A percentile compares a stretch with the other conserved stretches of the same genome.
These are phyloP conservation scores for Alces alces DNA, from an alignment of 2,113 vertebrate genomes.

Conservation along the genomic window DNA sequence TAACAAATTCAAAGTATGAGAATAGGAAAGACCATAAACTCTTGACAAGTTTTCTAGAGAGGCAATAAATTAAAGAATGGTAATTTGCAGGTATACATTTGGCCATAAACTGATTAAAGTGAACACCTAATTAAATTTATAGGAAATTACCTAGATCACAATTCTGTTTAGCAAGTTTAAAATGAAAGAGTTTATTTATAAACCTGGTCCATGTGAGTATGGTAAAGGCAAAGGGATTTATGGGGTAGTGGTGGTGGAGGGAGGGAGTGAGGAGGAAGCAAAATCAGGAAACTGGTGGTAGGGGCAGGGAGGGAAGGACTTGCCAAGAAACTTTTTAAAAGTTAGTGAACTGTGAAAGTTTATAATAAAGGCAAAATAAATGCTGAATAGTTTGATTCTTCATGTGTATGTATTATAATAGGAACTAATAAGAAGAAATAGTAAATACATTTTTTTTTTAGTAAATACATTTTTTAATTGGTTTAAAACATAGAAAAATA, in stretches of 20 bases:
- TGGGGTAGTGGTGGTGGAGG: neutral
- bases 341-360: slow-evolving; percentile 11
- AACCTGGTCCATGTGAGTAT: slow-evolving; percentile 8
- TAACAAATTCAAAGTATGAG: slow-evolving; percentile 23
- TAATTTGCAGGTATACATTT: slow-evolving; percentile 20
- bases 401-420: neutral
- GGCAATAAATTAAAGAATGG: neutral
- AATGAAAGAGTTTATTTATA: slow-evolving; percentile 42
- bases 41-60: neutral
- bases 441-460: slow-evolving; percentile 14
- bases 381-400: slow-evolving; percentile 19
- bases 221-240: slow-evolving; percentile 24
- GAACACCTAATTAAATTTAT: slow-evolving; percentile 3
- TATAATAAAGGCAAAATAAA: neutral
- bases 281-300: neutral
- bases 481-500: neutral
- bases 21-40: slow-evolving; percentile 14
- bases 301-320: neutral
- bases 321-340: neutral
- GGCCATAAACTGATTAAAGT: slow-evolving; percentile 11
- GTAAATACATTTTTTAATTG: slow-evolving; percentile 14
- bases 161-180: slow-evolving; percentile 31
- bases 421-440: slow-evolving; percentile 22
- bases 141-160: slow-evolving; percentile 7
- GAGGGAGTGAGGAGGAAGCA: neutral